Conservation (phyloP, 2,888 invertebrate genomes). For the Lithophane ornitopus region DNA sequence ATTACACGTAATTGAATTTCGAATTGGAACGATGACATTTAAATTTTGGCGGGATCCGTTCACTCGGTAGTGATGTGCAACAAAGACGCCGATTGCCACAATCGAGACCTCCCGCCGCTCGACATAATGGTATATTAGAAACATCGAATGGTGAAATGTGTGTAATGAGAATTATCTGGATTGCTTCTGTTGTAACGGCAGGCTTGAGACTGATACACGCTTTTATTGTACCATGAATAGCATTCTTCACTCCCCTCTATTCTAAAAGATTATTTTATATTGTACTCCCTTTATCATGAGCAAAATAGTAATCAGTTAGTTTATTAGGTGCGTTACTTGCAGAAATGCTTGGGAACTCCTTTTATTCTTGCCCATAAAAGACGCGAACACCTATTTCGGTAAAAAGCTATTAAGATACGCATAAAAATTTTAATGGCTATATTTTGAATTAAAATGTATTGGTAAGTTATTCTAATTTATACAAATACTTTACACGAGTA, state of each 20-base stretch:
- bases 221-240: conserved; percentile 86
- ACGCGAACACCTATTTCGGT: conserved; percentile 66
- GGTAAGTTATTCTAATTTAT: conserved; percentile 70
- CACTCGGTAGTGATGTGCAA: conserved; percentile 87
- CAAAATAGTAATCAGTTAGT: conserved; percentile 88
- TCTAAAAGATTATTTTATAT: conserved; percentile 86
- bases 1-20: conserved; percentile 92
- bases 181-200: conserved; percentile 89
- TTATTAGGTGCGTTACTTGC: conserved; percentile 88
- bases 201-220: conserved; percentile 82
- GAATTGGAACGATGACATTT: conserved; percentile 92
- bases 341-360: conserved; percentile 76
- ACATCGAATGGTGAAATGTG: conserved; percentile 88
- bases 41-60: conserved; percentile 89
- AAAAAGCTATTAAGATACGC: conserved; percentile 65
- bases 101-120: conserved; percentile 87
- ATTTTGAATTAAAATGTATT: conserved; percentile 65
- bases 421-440: conserved; percentile 57
- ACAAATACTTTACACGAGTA: conserved; percentile 66
- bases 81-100: conserved; percentile 85
- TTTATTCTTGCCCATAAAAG: conserved; percentile 71
- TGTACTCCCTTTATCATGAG: conserved; percentile 83
- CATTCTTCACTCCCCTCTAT: conserved; percentile 85
- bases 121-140: conserved; percentile 87
- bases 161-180: conserved; percentile 90